phyloP scores from a whole-genome alignment of 1,140 invertebrate species.

The Apis mellifera region DNA sequence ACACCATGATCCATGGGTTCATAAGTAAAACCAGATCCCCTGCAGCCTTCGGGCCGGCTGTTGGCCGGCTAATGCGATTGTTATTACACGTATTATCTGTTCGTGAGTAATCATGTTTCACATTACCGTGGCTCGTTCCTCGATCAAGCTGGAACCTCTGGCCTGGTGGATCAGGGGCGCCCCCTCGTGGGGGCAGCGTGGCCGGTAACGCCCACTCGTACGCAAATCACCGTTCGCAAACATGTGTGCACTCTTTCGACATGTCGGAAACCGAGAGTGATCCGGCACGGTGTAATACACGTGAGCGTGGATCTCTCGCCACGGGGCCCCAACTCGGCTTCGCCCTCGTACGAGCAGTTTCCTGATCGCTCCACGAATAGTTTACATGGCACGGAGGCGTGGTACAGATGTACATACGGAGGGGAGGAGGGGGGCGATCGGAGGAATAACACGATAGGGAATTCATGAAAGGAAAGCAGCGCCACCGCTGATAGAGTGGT shows the following conservation, averaged over 20 bases:
- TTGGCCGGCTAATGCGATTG: slow-evolving; percentile 76
- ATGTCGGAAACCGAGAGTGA: slow-evolving; percentile 68
- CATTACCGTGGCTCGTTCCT: slow-evolving; percentile 73
- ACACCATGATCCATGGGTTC: slow-evolving; percentile 17
- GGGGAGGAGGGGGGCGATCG: too few relatives aligned
- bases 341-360: slow-evolving; percentile 52
- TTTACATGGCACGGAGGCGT: slow-evolving; percentile 63
- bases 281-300: slow-evolving; percentile 59
- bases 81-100: slow-evolving; percentile 80
- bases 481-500: slow-evolving; percentile 43
- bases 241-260: slow-evolving; percentile 64
- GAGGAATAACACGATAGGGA: slow-evolving; percentile 61
- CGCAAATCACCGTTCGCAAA: slow-evolving; percentile 69
- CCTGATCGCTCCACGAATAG: slow-evolving; percentile 57
- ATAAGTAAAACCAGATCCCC: slow-evolving; percentile 71
- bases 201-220: slow-evolving; percentile 65
- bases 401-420: slow-evolving; percentile 51
- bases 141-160: slow-evolving; percentile 55
- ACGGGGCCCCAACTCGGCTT: slow-evolving; percentile 41
- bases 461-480: slow-evolving; percentile 58
- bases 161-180: slow-evolving; percentile 43
- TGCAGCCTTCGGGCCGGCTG: slow-evolving; percentile 58
- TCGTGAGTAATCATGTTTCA: slow-evolving; percentile 78
- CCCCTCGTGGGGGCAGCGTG: slow-evolving; percentile 33
- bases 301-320: slow-evolving; percentile 49